Conservation (phyloP, 2,888 invertebrate genomes). For the Bombylius discolor region DNA sequence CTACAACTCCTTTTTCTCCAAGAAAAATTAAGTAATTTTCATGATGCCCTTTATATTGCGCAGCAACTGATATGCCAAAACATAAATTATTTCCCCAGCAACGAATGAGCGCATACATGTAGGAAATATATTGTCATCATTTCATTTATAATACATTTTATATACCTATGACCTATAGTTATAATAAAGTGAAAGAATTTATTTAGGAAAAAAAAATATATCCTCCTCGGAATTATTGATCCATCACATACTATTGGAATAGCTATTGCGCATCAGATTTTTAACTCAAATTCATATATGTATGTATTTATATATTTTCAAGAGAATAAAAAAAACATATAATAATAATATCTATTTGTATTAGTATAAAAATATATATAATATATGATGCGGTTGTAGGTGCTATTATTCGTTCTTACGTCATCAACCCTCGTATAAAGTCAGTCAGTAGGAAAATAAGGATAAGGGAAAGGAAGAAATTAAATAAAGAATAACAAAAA, state of each 20-base stretch:
- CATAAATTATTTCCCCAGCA: neutral
- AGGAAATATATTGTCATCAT: neutral
- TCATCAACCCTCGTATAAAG: constrained; percentile 16
- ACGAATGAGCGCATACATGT: neutral
- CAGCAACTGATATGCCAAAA: too few relatives aligned
- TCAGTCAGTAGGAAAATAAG: constrained; percentile 1
- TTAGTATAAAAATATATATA: neutral
- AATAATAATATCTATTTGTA: neutral
- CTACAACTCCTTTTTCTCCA: too few relatives aligned
- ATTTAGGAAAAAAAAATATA: too few relatives aligned
- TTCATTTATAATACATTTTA: too few relatives aligned
- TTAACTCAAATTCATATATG: neutral
- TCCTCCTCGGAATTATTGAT: neutral
- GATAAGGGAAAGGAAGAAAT: too few relatives aligned
- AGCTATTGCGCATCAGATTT: too few relatives aligned
- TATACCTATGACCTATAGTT: too few relatives aligned
- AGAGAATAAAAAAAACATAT: neutral
- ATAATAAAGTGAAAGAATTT: too few relatives aligned
- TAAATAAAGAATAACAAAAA: too few relatives aligned
- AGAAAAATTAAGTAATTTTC: too few relatives aligned
- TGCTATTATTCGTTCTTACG: constrained; percentile 14
- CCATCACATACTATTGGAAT: neutral
- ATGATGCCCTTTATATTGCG: too few relatives aligned
- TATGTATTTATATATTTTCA: constrained; percentile 4
- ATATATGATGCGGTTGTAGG: neutral